Conservation (phyloP, 2,888 invertebrate genomes). For the Prostheceraeus crozeri region DNA sequence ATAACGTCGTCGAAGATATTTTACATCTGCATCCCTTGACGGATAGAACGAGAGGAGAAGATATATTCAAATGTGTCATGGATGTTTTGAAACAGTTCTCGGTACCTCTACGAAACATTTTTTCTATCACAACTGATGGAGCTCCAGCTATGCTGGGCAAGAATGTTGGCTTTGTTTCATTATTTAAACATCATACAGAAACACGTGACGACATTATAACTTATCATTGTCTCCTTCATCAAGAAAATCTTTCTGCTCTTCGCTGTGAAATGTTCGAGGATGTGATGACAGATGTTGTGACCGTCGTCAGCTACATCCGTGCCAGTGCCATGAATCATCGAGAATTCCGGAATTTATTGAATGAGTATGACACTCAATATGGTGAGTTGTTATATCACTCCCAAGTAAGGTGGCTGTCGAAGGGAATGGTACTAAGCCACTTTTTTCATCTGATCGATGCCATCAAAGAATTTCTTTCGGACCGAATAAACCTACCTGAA, state of each 20-base stretch:
- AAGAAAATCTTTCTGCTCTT: constrained; percentile 31
- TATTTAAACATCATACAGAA: constrained; percentile 30
- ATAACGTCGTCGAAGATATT: constrained; percentile 26
- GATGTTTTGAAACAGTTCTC: neutral
- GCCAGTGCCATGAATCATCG: constrained; percentile 30
- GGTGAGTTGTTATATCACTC: constrained; percentile 21
- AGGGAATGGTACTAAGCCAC: constrained; percentile 4
- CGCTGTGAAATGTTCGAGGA: constrained; percentile 9
- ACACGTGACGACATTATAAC: constrained; percentile 27
- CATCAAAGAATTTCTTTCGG: constrained; percentile 14
- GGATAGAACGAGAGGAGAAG: constrained; percentile 28
- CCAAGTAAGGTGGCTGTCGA: constrained; percentile 28
- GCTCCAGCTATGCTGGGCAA: constrained; percentile 21
- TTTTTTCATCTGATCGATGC: constrained; percentile 5
- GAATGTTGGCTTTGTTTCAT: constrained; percentile 15
- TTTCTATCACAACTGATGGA: constrained; percentile 25
- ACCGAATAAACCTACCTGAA: neutral
- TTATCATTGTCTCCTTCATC: constrained; percentile 34
- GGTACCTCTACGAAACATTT: constrained; percentile 23
- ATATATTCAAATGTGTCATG: constrained; percentile 21
- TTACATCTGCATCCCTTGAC: constrained; percentile 12
- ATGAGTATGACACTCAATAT: constrained; percentile 25
- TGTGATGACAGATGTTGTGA: constrained; percentile 22
- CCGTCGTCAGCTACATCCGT: constrained; percentile 20
- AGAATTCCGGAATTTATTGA: constrained; percentile 18